Conservation (phyloP, 2,113 vertebrate genomes). For the Patagioenas fasciata region DNA sequence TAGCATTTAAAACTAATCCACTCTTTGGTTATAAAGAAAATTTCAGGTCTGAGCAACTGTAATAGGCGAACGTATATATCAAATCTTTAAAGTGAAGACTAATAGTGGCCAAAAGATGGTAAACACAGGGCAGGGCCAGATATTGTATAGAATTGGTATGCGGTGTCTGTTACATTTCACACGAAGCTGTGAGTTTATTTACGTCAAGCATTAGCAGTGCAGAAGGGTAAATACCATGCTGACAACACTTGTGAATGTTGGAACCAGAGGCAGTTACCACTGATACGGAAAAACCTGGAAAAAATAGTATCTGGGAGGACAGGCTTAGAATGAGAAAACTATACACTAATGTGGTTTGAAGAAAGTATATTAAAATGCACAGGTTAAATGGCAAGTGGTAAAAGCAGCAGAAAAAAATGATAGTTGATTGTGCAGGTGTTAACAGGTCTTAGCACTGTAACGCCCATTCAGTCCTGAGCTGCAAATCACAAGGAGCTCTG, state of each 20-base stretch:
- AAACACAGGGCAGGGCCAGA: rapidly evolving
- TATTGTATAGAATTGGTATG: neutral
- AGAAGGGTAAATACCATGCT: neutral
- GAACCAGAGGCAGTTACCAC: neutral
- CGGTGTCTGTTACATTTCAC: neutral
- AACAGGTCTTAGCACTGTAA: neutral
- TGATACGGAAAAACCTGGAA: neutral
- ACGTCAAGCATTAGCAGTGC: neutral
- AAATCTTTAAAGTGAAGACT: neutral
- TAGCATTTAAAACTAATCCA: neutral
- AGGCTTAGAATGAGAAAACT: neutral
- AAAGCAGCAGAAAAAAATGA: neutral
- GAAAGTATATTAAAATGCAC: neutral
- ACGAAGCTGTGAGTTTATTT: neutral
- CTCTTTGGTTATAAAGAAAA: neutral
- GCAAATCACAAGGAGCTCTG: neutral
- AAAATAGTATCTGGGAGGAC: neutral
- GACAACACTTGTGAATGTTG: neutral
- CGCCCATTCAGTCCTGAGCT: neutral
- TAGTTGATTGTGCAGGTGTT: neutral
- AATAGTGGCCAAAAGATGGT: neutral
- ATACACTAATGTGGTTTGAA: neutral
- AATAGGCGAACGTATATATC: neutral
- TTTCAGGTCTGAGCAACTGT: neutral
- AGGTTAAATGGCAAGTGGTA: neutral